Base-by-base conservation (phyloP, 1,140 invertebrate genomes). In the Neocloeon triangulifer region DNA sequence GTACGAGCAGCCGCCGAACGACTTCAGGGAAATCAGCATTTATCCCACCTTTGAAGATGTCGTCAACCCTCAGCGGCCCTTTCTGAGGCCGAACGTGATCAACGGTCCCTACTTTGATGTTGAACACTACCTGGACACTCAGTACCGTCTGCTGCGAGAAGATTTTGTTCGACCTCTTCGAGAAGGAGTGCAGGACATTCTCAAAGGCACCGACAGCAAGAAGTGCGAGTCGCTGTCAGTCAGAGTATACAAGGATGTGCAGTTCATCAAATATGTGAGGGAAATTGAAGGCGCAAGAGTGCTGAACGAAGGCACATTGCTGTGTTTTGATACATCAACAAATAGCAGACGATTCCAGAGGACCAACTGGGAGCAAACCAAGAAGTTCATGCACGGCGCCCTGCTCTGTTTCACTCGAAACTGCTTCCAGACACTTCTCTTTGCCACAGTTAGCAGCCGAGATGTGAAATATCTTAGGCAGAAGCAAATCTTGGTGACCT, bases 61-160 rank as follows among this genome's bases (percentile, higher is more conserved):
- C 5, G 2, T 29, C 9, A 9, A 3, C 8, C 15, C 15, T 2
- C 9, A 8, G 25, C 43, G 38, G 29, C 47, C 45, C 12, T 65
- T 58, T 48, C 37, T 74, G 7, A 50, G 64, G 2, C 50, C 58
- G 8, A 75, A 73, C 45, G 62, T 67, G 25, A 43, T 62, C 0
- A 40, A 61, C 19, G 73, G 70, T 2, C 42, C 49, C 1, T 81
- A 75, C 47, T 39, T 51, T 5, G 50, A 61, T 45, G 52, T 65
- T 0, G 57, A 73, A 18, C 64, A 79, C 39, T 86, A 86, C 44
- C 48, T 86, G 8, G 73, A 80, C 41, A 58, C 71, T 1, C 79
- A 85, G 40, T 79, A 76, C 43, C 51, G 73, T 8, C 50, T 82
- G 2, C 48, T 85, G 14, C 48, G 73, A 8, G 76, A 84, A 53